phyloP scores from a whole-genome alignment of 2,888 invertebrate genomes.

The Villa cingulata region DNA sequence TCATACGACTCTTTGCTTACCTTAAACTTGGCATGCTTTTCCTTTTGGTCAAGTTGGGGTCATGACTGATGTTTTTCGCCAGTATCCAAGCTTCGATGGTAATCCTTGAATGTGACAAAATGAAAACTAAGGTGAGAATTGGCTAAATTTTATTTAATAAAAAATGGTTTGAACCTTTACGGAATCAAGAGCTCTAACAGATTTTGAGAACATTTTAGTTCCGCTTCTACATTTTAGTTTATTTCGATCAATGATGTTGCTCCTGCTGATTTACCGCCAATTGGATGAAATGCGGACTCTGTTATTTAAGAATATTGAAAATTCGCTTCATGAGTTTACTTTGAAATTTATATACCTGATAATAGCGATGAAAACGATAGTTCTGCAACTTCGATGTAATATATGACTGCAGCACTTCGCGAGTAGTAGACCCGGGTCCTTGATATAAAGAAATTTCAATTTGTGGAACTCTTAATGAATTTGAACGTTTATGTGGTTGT shows the following conservation, averaged over 20 bases:
- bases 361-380: conserved; percentile 23
- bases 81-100: conserved; percentile 68
- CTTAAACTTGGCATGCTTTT: conserved; percentile 94
- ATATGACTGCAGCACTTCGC: conserved; percentile 42
- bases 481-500: conserved; percentile 74
- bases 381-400: conserved; percentile 67
- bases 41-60: conserved; percentile 73
- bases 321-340: too few species aligned
- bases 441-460: conserved; percentile 79
- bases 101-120: conserved; percentile 43
- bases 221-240: conserved; percentile 94
- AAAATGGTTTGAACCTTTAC: conserved; percentile 54
- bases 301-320: too few species aligned
- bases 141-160: conserved; percentile 41
- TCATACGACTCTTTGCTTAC: conserved; percentile 43
- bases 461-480: conserved; percentile 85
- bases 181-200: conserved; percentile 80
- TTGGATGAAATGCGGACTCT: conserved; percentile 12
- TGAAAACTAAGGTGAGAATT: conserved; percentile 17
- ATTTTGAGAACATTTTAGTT: conserved; percentile 78
- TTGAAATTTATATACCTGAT: background rate
- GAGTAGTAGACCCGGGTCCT: conserved; percentile 45
- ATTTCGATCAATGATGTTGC: conserved; percentile 60
- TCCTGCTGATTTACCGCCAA: conserved; percentile 12
- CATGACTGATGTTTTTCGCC: conserved; percentile 61